Conservation (phyloP, 2,113 vertebrate species). For the Xenopus laevis region DNA sequence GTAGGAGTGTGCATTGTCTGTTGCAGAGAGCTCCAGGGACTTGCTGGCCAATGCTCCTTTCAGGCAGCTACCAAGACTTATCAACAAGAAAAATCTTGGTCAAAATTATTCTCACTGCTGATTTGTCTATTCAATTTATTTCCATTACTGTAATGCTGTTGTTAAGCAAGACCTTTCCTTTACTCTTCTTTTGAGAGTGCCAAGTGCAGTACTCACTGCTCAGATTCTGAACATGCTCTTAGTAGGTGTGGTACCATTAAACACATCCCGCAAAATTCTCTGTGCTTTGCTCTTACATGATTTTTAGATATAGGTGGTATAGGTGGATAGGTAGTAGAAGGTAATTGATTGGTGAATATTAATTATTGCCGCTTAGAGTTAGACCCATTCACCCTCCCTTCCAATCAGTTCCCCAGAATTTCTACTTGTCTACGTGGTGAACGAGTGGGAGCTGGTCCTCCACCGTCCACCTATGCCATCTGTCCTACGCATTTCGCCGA, state of each 20-base stretch:
- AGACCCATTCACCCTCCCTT: no score
- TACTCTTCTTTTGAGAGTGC: background rate
- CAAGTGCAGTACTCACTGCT: background rate
- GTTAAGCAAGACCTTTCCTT: background rate
- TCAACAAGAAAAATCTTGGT: slow-evolving; percentile 41
- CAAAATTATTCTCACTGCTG: no score
- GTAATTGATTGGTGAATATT: no score
- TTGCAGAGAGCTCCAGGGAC: slow-evolving; percentile 33
- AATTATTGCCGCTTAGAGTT: no score
- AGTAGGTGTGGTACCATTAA: slow-evolving; percentile 7
- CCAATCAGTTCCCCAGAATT: no score
- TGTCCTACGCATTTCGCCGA: no score
- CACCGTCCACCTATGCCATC: no score
- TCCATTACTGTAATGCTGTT: no score
- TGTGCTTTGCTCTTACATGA: background rate
- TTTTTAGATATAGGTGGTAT: no score
- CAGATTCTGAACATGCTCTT: slow-evolving; percentile 13
- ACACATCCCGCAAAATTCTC: background rate
- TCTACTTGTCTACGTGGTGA: no score
- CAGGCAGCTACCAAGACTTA: slow-evolving; percentile 34
- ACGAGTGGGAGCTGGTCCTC: no score
- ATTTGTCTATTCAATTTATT: background rate
- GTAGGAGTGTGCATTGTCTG: slow-evolving; percentile 41
- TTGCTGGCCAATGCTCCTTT: slow-evolving; percentile 32
- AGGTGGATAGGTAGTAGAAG: no score